Percentiles rank a stretch among this genome's conserved stretches.
These are phyloP conservation scores for Mylabris sibirica DNA, from an alignment of 2,888 invertebrate species.

Conservation along the genomic window DNA sequence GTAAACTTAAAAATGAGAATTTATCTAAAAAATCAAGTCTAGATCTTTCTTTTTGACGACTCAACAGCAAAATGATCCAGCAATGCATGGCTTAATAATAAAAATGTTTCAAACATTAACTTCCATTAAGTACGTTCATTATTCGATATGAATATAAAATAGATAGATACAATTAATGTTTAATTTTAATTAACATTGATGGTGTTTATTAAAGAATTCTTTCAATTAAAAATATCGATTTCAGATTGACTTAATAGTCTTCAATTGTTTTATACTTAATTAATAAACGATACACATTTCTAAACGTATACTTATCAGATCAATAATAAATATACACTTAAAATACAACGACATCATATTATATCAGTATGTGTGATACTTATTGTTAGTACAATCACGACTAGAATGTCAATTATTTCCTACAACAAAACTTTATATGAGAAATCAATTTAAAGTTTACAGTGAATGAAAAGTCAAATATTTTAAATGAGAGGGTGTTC, in stretches of 20 bases:
- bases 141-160: background rate
- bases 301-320: background rate
- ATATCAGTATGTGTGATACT: background rate
- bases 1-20: no score
- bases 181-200: background rate
- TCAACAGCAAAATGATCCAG: no score
- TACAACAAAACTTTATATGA: conserved; percentile 17
- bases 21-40: no score
- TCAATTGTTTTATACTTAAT: background rate
- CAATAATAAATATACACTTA: background rate
- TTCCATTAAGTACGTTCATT: no score
- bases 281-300: conserved; percentile 4
- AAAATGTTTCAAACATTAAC: no score
- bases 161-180: background rate
- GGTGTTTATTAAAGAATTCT: background rate
- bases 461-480: conserved; percentile 32
- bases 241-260: background rate
- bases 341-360: background rate
- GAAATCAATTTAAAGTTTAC: conserved; percentile 26
- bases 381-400: background rate
- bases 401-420: conserved; percentile 16
- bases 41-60: no score
- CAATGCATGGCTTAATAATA: no score
- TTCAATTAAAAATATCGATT: background rate
- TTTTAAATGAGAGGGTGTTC: conserved; percentile 13